Percentiles rank a stretch among this genome's conserved stretches.
Conservation (phyloP, 2,888 invertebrate species). For the Thyatira batis region DNA sequence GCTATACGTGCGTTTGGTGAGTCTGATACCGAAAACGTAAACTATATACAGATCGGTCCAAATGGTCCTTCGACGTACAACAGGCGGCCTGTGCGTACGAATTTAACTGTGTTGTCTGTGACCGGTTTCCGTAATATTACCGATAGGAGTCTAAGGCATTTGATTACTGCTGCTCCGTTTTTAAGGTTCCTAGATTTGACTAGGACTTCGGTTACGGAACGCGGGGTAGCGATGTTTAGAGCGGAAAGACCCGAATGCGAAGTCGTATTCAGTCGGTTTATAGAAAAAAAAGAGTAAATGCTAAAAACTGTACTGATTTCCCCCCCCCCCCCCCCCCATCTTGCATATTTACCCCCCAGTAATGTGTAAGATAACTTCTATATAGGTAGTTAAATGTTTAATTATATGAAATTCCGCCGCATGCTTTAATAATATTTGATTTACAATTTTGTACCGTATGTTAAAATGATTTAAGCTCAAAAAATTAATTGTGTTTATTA, state of each 20-base stretch:
- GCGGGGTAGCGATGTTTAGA: slow-evolving; percentile 84
- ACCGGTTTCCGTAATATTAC: slow-evolving; percentile 85
- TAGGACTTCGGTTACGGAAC: slow-evolving; percentile 83
- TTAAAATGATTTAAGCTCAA: no score
- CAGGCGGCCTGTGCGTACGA: slow-evolving; percentile 64
- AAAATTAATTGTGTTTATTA: no score
- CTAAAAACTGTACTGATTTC: no score
- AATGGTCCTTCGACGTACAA: slow-evolving; percentile 25
- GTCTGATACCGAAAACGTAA: slow-evolving; percentile 52
- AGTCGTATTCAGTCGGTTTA: slow-evolving; percentile 49
- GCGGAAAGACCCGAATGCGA: slow-evolving; percentile 82
- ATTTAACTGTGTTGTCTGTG: slow-evolving; percentile 73
- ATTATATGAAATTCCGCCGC: no score
- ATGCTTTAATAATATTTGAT: no score
- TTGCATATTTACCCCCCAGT: no score
- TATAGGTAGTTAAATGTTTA: no score
- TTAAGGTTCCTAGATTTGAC: slow-evolving; percentile 85
- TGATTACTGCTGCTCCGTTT: slow-evolving; percentile 83
- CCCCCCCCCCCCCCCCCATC: no score
- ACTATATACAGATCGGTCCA: slow-evolving; percentile 55
- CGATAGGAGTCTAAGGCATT: slow-evolving; percentile 82
- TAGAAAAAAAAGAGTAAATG: slow-evolving; percentile 10
- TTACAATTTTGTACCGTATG: no score
- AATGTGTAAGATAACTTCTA: no score
- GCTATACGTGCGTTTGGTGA: slow-evolving; percentile 61